Percentiles rank a stretch among this genome's conserved stretches.
phyloP scores from a whole-genome alignment of 2,797 vertebrate genomes.

The Paedocypris micromegethes region DNA sequence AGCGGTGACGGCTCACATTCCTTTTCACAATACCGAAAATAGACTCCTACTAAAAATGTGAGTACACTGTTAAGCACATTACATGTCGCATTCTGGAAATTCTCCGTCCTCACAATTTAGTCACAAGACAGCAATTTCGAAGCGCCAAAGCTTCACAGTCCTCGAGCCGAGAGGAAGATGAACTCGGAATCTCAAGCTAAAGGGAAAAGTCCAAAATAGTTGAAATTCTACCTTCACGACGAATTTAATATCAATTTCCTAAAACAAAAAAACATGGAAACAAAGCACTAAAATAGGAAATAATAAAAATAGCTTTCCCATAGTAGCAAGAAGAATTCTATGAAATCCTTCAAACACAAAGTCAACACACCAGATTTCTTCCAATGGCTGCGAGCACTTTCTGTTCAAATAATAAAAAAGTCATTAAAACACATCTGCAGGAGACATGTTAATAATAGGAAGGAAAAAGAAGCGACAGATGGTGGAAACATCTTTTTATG shows the following conservation, averaged over 20 bases:
- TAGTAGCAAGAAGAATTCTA: slow-evolving; percentile 35
- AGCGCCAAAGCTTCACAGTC: slow-evolving; percentile 33
- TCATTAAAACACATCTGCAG: slow-evolving; percentile 17
- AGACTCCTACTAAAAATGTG: neutral
- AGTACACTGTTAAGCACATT: slow-evolving; percentile 23
- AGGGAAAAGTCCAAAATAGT: too few relatives aligned
- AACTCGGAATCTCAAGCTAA: neutral
- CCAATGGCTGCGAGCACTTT: slow-evolving; percentile 41
- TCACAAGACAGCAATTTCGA: slow-evolving; percentile 47
- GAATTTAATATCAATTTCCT: slow-evolving; percentile 29
- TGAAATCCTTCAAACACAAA: slow-evolving; percentile 31
- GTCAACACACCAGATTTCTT: neutral
- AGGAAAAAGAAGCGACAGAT: neutral
- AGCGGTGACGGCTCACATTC: too few relatives aligned
- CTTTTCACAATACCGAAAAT: slow-evolving; percentile 6
- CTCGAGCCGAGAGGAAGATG: slow-evolving; percentile 2
- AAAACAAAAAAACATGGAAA: slow-evolving; percentile 1
- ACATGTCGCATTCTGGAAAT: slow-evolving; percentile 41
- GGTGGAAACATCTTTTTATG: slow-evolving; percentile 14
- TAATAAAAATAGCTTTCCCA: slow-evolving; percentile 38
- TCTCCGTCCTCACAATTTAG: slow-evolving; percentile 47
- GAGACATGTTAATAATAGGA: slow-evolving; percentile 34
- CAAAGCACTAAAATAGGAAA: slow-evolving; percentile 18
- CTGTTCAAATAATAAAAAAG: slow-evolving; percentile 49
- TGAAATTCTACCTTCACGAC: slow-evolving; percentile 11